These are phyloP conservation scores for Pagrus major DNA, from an alignment of 2,113 vertebrate genomes.

Conservation along the genomic window DNA sequence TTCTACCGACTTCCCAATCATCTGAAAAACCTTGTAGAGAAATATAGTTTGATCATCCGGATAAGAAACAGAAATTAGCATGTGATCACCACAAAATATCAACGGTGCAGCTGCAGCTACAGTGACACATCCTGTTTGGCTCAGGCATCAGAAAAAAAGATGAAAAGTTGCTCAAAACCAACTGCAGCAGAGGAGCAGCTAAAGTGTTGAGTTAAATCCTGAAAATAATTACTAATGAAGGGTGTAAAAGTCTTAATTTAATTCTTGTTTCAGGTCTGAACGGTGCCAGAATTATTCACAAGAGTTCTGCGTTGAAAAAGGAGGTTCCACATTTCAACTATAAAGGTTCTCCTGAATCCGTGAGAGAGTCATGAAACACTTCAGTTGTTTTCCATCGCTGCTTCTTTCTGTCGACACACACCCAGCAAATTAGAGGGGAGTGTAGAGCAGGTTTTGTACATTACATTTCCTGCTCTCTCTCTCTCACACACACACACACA, in stretches of 20 bases:
- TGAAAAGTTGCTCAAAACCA: constrained; percentile 4
- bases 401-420: constrained; percentile 59
- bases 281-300: constrained; percentile 6
- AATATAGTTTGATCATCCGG: constrained; percentile 27
- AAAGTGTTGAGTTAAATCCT: not conserved
- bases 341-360: constrained; percentile 46
- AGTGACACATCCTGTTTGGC: constrained; percentile 35
- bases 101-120: not conserved
- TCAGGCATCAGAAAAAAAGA: constrained; percentile 21
- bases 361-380: constrained; percentile 57
- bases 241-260: constrained; percentile 5
- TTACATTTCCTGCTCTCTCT: constrained; percentile 36
- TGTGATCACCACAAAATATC: constrained; percentile 20
- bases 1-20: not conserved
- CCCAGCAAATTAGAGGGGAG: constrained; percentile 73
- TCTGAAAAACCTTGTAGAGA: constrained; percentile 17
- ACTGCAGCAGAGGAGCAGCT: constrained; percentile 11
- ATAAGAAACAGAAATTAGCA: constrained; percentile 19
- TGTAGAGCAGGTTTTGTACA: constrained; percentile 59
- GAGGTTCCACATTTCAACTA: constrained; percentile 42
- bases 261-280: constrained; percentile 23
- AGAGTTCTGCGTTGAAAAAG: not conserved
- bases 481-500: not conserved
- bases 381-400: constrained; percentile 57
- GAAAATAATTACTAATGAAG: constrained; percentile 24